A percentile compares a stretch with the other conserved stretches of the same genome.
Conservation (phyloP, 2,888 invertebrate species). For the Folsomia manolachei region DNA sequence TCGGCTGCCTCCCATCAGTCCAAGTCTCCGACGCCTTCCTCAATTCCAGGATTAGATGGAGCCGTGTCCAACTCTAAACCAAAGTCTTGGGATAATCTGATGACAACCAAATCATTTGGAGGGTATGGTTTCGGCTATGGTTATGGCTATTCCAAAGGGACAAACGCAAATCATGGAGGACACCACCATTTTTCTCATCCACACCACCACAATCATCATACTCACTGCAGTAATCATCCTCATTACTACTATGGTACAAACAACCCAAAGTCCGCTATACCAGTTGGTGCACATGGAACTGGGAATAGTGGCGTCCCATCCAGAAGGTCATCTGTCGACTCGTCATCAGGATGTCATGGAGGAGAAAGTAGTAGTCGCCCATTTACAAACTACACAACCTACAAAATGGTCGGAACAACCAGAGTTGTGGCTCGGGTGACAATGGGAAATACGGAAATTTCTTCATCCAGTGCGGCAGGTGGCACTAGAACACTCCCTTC, state of each 20-base stretch:
- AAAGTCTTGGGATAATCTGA: conserved; percentile 83
- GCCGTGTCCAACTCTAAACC: conserved; percentile 60
- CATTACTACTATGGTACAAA: conserved; percentile 39
- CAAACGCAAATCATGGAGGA: conserved; percentile 14
- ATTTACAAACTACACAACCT: conserved; percentile 17
- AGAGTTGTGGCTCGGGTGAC: conserved; percentile 15
- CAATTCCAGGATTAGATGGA: conserved; percentile 1
- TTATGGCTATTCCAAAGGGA: conserved; percentile 57
- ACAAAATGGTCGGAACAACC: conserved; percentile 15
- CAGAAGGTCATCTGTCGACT: not conserved
- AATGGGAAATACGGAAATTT: not conserved
- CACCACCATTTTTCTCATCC: conserved; percentile 37
- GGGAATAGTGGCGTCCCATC: not conserved
- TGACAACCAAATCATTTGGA: conserved; percentile 76
- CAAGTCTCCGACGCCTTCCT: not conserved
- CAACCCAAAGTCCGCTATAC: not conserved
- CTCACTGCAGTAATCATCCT: conserved; percentile 39
- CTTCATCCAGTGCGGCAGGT: conserved; percentile 16
- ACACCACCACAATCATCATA: conserved; percentile 48
- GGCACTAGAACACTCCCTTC: conserved; percentile 41
- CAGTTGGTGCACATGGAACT: not conserved
- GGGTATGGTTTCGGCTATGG: conserved; percentile 85
- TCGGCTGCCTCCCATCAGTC: conserved; percentile 7
- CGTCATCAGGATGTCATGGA: not conserved
- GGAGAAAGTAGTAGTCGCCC: not conserved